Percentiles rank a stretch among this genome's conserved stretches.
These are phyloP conservation scores for Hyperoodon ampullatus DNA, from an alignment of 2,113 vertebrate species.

Conservation along the genomic window DNA sequence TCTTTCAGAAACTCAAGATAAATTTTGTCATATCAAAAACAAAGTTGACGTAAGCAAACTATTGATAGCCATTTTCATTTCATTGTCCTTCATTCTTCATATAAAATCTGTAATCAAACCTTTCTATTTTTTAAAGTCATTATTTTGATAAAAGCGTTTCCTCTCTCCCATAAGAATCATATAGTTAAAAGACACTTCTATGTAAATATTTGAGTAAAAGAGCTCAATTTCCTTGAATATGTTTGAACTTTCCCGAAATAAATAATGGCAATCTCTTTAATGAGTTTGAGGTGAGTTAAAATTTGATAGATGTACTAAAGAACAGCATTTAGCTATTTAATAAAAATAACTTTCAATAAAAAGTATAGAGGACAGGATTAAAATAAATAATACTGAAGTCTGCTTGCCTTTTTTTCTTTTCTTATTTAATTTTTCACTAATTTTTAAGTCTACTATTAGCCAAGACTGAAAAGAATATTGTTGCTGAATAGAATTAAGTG, in stretches of 20 bases:
- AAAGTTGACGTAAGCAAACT: not conserved
- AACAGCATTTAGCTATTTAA: not conserved
- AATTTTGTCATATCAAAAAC: not conserved
- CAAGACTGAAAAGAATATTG: not conserved
- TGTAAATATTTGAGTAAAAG: conserved; percentile 21
- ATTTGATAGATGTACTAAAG: not conserved
- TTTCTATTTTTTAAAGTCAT: not conserved
- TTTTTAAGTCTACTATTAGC: not conserved
- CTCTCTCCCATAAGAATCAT: not conserved
- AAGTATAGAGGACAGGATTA: not conserved
- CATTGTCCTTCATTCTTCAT: not conserved
- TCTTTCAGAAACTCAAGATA: not conserved
- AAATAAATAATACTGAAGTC: not conserved
- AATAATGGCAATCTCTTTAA: not conserved
- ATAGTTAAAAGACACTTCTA: not conserved
- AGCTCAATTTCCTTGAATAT: conserved; percentile 13
- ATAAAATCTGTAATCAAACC: not conserved
- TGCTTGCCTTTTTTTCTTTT: not conserved
- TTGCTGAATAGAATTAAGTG: not conserved
- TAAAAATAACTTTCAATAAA: not conserved
- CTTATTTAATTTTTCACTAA: not conserved
- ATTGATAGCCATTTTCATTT: not conserved
- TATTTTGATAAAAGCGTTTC: not conserved
- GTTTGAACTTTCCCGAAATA: not conserved
- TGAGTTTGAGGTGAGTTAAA: not conserved